phyloP scores from a whole-genome alignment of 2,888 invertebrate species.

The Euplexia lucipara region DNA sequence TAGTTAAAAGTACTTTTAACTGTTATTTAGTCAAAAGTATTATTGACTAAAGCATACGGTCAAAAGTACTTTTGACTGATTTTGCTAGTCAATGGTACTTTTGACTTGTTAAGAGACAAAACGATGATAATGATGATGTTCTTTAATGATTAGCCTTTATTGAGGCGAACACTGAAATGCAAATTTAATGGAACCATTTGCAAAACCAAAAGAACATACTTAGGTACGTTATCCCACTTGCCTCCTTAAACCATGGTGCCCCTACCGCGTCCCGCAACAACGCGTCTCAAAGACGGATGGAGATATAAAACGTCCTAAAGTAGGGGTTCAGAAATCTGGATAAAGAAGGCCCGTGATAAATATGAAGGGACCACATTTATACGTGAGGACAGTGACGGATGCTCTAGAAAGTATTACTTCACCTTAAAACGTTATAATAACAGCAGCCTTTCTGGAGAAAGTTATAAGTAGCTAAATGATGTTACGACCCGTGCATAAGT shows the following conservation, averaged over 20 bases:
- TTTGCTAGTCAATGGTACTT: too few relatives aligned
- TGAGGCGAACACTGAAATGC: too few relatives aligned
- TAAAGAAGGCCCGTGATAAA: slow-evolving; percentile 39
- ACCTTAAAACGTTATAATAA: neutral
- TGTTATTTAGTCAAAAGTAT: too few relatives aligned
- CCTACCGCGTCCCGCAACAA: slow-evolving; percentile 30
- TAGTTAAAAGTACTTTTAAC: too few relatives aligned
- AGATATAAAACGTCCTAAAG: slow-evolving; percentile 67
- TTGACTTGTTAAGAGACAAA: too few relatives aligned
- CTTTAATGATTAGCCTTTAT: too few relatives aligned
- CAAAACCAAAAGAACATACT: neutral
- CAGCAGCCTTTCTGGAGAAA: too few relatives aligned
- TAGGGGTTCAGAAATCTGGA: slow-evolving; percentile 58
- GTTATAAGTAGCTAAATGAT: too few relatives aligned
- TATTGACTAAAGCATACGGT: too few relatives aligned
- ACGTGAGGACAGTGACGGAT: slow-evolving; percentile 16
- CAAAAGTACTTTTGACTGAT: too few relatives aligned
- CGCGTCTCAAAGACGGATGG: slow-evolving; percentile 62
- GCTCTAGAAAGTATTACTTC: neutral
- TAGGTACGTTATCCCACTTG: neutral
- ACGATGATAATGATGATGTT: too few relatives aligned
- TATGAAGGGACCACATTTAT: slow-evolving; percentile 6
- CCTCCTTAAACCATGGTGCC: slow-evolving; percentile 23
- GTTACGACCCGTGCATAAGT: too few relatives aligned
- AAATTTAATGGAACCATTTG: neutral